These are phyloP conservation scores for Encarsia formosa DNA, from an alignment of 2,888 invertebrate genomes.

Conservation along the genomic window DNA sequence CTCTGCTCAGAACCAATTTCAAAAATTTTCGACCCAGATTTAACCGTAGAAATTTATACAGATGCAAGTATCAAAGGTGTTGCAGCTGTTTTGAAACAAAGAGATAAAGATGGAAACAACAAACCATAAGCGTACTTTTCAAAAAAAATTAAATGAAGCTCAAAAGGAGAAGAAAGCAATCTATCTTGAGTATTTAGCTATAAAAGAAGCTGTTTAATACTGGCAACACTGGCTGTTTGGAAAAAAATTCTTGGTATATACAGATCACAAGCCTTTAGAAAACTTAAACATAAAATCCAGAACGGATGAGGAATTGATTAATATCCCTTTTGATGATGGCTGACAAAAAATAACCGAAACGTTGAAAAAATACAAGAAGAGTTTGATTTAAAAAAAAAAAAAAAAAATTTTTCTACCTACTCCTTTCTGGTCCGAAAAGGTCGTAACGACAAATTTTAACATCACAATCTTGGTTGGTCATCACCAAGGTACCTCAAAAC, in stretches of 20 bases:
- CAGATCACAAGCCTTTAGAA: not conserved
- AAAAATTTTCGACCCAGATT: slow-evolving; percentile 26
- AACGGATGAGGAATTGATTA: not conserved
- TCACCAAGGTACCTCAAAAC: too few species aligned
- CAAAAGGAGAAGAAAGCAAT: not conserved
- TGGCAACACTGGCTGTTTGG: not conserved
- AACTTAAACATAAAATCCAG: not conserved
- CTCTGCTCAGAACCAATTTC: too few species aligned
- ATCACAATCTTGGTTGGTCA: too few species aligned
- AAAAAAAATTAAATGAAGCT: slow-evolving; percentile 2
- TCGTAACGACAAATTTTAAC: too few species aligned
- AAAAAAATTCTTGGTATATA: not conserved
- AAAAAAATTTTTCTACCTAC: too few species aligned
- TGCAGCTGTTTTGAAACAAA: slow-evolving; percentile 32
- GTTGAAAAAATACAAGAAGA: too few species aligned
- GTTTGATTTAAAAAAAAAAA: too few species aligned
- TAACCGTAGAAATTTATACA: slow-evolving; percentile 30
- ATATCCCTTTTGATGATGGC: too few species aligned
- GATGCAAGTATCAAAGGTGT: slow-evolving; percentile 33
- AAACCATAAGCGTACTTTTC: slow-evolving; percentile 10
- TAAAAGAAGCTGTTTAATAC: not conserved
- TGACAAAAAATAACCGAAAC: too few species aligned
- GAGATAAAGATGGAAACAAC: slow-evolving; percentile 21
- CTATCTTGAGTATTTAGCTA: not conserved
- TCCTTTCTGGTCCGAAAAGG: too few species aligned